phyloP scores from a whole-genome alignment of 1,140 invertebrate species.

The Steinernema feltiae region DNA sequence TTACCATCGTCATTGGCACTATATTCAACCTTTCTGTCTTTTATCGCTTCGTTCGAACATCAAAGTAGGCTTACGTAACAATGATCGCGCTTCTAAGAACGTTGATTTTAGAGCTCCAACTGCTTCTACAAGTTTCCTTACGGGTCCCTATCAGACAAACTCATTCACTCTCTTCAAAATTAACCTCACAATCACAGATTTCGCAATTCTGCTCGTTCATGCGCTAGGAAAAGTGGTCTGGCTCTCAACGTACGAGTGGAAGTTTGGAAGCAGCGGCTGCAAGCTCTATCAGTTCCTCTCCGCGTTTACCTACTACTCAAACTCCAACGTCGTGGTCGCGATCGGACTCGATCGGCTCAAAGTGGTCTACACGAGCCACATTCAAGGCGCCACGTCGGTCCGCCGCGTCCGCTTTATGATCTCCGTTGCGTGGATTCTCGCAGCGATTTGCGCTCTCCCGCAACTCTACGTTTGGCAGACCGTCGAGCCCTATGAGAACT shows the following conservation, averaged over 20 bases:
- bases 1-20: conserved; percentile 38
- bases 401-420: conserved; percentile 42
- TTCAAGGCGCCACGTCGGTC: conserved; percentile 43
- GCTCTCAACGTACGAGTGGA: conserved; percentile 46
- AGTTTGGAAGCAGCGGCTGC: conserved; percentile 43
- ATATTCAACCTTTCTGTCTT: conserved; percentile 41
- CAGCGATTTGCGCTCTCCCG: conserved; percentile 44
- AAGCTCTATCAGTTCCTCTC: conserved; percentile 51
- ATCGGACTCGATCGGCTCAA: conserved; percentile 52
- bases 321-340: conserved; percentile 48
- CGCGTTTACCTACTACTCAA: conserved; percentile 51
- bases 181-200: conserved; percentile 47
- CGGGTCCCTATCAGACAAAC: conserved; percentile 42
- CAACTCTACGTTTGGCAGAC: conserved; percentile 49
- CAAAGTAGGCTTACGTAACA: conserved; percentile 35
- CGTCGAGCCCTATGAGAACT: conserved; percentile 34
- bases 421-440: conserved; percentile 40
- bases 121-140: conserved; percentile 38
- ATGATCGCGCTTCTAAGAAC: conserved; percentile 24
- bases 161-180: conserved; percentile 49
- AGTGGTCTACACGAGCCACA: conserved; percentile 45
- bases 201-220: conserved; percentile 48
- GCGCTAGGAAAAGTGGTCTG: conserved; percentile 50
- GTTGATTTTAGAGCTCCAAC: conserved; percentile 31
- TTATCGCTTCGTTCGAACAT: conserved; percentile 30